Evolutionary conservation across 2,113 vertebrate genomes (phyloP).

Genomic region (Myrmophylax atrothorax): DNA sequence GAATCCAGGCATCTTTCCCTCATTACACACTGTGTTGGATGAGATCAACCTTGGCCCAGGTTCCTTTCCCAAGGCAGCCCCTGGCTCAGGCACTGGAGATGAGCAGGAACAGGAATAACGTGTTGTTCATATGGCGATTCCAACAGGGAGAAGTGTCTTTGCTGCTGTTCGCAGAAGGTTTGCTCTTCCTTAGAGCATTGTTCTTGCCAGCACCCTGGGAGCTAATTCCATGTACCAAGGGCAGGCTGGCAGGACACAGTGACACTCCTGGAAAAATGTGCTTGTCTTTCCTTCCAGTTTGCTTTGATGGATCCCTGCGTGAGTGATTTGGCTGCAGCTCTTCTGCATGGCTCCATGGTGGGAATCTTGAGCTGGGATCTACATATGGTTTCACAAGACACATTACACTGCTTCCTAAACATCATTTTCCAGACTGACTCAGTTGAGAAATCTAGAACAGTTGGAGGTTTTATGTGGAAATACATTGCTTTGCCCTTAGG

Average conservation of each 20-base stretch:
- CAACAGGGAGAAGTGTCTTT: accelerated
- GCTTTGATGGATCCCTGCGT: not conserved
- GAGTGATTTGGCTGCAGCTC: not conserved
- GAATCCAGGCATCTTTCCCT: accelerated
- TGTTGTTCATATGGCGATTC: not conserved
- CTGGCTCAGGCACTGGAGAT: not conserved
- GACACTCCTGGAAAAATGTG: not conserved
- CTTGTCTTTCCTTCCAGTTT: not conserved
- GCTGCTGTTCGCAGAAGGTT: not conserved
- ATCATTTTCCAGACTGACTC: not conserved
- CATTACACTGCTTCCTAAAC: not conserved
- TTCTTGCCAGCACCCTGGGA: not conserved
- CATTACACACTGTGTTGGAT: not conserved
- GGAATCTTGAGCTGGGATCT: not conserved
- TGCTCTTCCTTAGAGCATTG: not conserved
- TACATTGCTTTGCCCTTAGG: not conserved
- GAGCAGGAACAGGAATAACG: not conserved
- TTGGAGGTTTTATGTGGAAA: not conserved
- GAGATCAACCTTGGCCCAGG: not conserved
- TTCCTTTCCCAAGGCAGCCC: not conserved
- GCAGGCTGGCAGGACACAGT: not conserved
- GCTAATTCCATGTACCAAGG: not conserved
- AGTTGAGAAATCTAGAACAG: not conserved
- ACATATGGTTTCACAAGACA: not conserved
- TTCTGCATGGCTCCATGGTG: accelerated